Evolutionary conservation across 2,888 invertebrate species (phyloP).

Genomic region (Xestia sexstrigata): DNA sequence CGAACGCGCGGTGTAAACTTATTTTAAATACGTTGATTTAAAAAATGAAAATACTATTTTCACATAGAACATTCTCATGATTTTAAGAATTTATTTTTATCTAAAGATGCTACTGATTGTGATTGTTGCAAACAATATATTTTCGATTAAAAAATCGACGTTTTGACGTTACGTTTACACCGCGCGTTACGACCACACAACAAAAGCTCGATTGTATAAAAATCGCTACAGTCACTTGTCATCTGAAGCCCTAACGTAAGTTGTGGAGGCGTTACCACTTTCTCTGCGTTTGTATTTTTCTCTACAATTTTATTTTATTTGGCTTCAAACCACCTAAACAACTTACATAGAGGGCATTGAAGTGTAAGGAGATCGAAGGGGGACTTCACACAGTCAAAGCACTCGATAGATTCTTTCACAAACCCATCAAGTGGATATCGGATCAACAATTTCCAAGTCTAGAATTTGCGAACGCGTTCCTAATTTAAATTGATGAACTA

Average conservation of each 20-base stretch:
- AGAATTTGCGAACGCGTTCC: conserved; percentile 32
- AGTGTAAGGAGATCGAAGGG: neutral
- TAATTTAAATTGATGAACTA: conserved; percentile 46
- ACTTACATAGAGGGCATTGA: neutral
- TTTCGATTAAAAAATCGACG: no score
- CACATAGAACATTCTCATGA: no score
- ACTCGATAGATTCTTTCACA: neutral
- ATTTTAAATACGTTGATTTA: no score
- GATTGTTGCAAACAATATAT: no score
- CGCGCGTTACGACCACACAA: neutral
- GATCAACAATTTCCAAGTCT: conserved; percentile 17
- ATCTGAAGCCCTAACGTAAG: conserved; percentile 1
- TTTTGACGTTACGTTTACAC: no score
- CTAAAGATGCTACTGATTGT: no score
- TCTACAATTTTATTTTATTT: neutral
- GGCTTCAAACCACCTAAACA: neutral
- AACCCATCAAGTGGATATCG: conserved; percentile 1
- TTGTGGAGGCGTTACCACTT: neutral
- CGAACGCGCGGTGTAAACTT: no score
- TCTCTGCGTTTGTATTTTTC: neutral
- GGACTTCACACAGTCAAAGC: neutral
- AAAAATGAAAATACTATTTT: no score
- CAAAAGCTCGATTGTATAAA: neutral
- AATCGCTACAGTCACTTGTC: conserved; percentile 8
- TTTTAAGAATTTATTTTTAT: no score